A percentile compares a stretch with the other conserved stretches of the same genome.
phyloP scores from a whole-genome alignment of 2,888 invertebrate genomes.

The Diplazon laetatorius region DNA sequence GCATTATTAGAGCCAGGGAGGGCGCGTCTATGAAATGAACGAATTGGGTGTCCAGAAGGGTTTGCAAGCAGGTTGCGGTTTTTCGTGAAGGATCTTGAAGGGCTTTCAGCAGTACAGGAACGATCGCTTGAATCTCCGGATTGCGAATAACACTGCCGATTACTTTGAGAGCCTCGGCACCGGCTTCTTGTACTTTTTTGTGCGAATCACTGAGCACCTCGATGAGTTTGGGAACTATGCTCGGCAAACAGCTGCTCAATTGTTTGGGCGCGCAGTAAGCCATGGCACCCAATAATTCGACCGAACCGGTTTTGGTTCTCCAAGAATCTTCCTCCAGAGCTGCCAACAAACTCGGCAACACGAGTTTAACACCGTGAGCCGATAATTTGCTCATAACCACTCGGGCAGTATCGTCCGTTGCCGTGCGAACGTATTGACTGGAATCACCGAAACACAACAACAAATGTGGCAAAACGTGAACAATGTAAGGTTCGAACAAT shows the following conservation, averaged over 20 bases:
- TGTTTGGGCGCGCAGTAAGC: conserved; percentile 99
- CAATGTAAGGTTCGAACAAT: conserved; percentile 99
- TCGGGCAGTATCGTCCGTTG: conserved; percentile 97
- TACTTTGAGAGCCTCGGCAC: conserved; percentile 96
- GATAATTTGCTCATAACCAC: conserved; percentile 97
- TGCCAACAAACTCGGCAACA: conserved; percentile 95
- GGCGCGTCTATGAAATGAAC: conserved; percentile 99
- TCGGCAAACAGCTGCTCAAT: conserved; percentile 97
- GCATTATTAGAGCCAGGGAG: conserved; percentile 99
- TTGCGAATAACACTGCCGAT: conserved; percentile 99
- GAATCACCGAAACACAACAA: conserved; percentile 97
- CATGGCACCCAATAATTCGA: conserved; percentile 98
- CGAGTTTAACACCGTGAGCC: conserved; percentile 98
- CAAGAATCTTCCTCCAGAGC: conserved; percentile 99
- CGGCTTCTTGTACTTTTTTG: conserved; percentile 98
- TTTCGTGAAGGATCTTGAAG: conserved; percentile 98
- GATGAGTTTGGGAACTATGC: conserved; percentile 98
- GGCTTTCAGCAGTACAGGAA: conserved; percentile 93
- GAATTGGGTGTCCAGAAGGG: conserved; percentile 96
- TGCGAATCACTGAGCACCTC: conserved; percentile 99
- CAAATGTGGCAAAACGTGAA: conserved; percentile 97
- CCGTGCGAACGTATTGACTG: conserved; percentile 97
- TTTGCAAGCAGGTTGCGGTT: conserved; percentile 96
- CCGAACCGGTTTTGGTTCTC: conserved; percentile 98
- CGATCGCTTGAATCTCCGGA: conserved; percentile 98